phyloP scores from a whole-genome alignment of 2,113 vertebrate genomes.

The Bambusicola thoracicus region DNA sequence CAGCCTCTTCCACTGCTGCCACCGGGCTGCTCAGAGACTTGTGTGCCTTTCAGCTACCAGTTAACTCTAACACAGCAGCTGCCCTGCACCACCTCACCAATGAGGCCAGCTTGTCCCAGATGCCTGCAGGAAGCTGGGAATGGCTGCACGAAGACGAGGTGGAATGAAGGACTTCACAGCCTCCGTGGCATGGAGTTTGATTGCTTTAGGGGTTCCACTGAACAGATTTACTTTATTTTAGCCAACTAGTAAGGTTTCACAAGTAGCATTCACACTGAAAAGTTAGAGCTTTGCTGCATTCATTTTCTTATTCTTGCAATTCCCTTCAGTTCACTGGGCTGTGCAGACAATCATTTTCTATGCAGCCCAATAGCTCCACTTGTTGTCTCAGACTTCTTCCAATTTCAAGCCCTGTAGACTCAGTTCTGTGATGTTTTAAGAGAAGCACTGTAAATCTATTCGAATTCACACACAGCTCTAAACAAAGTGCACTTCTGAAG shows the following conservation, averaged over 20 bases:
- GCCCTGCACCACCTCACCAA: not conserved
- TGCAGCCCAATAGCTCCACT: conserved; percentile 38
- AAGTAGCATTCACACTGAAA: not conserved
- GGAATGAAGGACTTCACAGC: not conserved
- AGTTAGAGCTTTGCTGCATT: not conserved
- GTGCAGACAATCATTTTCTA: conserved; percentile 45
- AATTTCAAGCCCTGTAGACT: conserved; percentile 49
- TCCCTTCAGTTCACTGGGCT: conserved; percentile 31
- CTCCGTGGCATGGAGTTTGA: not conserved
- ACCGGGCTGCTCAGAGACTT: not conserved
- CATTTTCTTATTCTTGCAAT: conserved; percentile 18
- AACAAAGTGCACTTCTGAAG: not conserved
- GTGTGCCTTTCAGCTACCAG: not conserved
- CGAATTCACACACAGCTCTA: not conserved
- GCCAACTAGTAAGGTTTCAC: not conserved
- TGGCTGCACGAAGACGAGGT: not conserved
- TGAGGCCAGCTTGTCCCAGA: not conserved
- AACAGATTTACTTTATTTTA: not conserved
- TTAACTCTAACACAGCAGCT: not conserved
- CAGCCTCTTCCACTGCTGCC: not conserved
- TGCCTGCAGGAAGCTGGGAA: not conserved
- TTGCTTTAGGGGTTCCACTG: not conserved
- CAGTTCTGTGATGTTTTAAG: conserved; percentile 13
- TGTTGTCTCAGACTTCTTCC: conserved; percentile 22
- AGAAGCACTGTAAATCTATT: not conserved